Evolutionary conservation across 2,797 vertebrate genomes (phyloP).

Genomic region (Oryzias dopingdopingensis): DNA sequence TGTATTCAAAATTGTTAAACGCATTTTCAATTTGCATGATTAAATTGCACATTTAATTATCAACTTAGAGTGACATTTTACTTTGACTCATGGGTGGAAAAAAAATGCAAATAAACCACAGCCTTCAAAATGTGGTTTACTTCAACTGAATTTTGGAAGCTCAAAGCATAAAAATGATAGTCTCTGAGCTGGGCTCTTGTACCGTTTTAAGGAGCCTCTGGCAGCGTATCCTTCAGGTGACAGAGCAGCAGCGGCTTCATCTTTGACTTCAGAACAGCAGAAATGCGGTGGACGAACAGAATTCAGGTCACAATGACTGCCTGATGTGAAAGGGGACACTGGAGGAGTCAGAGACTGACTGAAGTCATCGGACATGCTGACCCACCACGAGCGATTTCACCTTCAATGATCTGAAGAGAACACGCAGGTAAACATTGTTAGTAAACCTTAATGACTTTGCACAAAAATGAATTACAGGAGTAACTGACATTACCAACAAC

Average conservation of each 20-base stretch:
- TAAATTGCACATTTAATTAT: too few species aligned
- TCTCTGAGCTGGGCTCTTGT: constrained; percentile 16
- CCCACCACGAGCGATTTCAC: constrained; percentile 8
- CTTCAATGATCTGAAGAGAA: background rate
- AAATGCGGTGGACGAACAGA: constrained; percentile 78
- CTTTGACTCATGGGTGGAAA: too few species aligned
- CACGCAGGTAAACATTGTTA: too few species aligned
- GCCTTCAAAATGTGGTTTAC: too few species aligned
- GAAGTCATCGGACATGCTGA: constrained; percentile 82
- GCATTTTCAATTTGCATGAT: too few species aligned
- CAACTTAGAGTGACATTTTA: too few species aligned
- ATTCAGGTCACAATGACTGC: constrained; percentile 74
- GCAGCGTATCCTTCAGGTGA: constrained; percentile 82
- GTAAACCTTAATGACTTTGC: too few species aligned
- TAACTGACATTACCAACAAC: too few species aligned
- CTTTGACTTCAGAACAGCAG: constrained; percentile 81
- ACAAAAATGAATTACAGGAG: too few species aligned
- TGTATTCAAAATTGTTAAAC: too few species aligned
- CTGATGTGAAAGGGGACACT: constrained; percentile 79
- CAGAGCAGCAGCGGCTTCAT: constrained; percentile 71
- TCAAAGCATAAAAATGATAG: background rate
- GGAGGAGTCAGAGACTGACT: constrained; percentile 76
- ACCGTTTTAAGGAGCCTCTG: constrained; percentile 90
- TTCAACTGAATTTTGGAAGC: background rate
- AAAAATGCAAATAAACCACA: too few species aligned